Evolutionary conservation across 1,140 invertebrate species (phyloP).

Genomic region (Sarcophaga peregrina): DNA sequence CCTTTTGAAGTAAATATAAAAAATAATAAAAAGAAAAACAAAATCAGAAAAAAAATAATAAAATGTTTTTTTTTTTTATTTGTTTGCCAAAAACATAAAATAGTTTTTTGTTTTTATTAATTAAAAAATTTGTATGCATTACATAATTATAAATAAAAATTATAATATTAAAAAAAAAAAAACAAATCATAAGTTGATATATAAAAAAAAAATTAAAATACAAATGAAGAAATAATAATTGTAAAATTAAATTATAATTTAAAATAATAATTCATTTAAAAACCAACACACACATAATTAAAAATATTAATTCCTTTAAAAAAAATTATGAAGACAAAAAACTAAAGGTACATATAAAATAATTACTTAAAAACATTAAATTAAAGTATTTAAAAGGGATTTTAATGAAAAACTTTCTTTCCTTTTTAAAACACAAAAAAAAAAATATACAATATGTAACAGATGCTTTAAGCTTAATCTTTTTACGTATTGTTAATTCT

Average conservation of each 20-base stretch:
- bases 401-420: too few relatives aligned
- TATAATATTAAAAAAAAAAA: constrained; percentile 5
- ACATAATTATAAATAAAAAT: constrained; percentile 19
- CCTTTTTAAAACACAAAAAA: too few relatives aligned
- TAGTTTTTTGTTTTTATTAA: constrained; percentile 37
- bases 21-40: neutral
- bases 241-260: constrained; percentile 25
- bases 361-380: neutral
- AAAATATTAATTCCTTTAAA: neutral
- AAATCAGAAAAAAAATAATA: neutral
- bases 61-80: constrained; percentile 24
- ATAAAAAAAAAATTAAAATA: constrained; percentile 29
- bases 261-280: constrained; percentile 27
- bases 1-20: neutral
- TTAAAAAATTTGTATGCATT: constrained; percentile 11
- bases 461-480: too few relatives aligned
- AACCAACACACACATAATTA: constrained; percentile 14
- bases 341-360: neutral
- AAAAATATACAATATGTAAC: too few relatives aligned
- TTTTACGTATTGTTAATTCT: too few relatives aligned
- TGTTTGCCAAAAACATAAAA: constrained; percentile 21
- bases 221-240: constrained; percentile 12
- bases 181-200: constrained; percentile 20
- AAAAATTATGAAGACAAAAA: neutral
- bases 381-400: too few relatives aligned